These are phyloP conservation scores for Tinamus guttatus DNA, from an alignment of 2,113 vertebrate genomes.

Conservation along the genomic window DNA sequence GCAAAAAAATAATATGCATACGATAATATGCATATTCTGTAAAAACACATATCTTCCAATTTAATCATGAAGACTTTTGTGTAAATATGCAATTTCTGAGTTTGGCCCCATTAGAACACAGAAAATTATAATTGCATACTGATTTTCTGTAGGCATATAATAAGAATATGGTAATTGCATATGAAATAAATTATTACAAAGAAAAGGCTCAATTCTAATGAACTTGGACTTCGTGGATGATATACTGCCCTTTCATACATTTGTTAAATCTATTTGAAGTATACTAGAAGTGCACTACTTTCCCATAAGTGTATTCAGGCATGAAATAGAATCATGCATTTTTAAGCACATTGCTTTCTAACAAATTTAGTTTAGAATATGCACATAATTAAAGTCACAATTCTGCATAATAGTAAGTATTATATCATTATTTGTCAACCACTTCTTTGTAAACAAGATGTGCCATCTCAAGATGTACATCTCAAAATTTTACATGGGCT, in stretches of 20 bases:
- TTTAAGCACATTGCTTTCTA: slow-evolving; percentile 59
- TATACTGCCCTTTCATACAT: not conserved
- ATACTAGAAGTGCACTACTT: slow-evolving; percentile 23
- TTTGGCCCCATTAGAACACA: not conserved
- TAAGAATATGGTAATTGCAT: accelerated
- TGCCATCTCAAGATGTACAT: not conserved
- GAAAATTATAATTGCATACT: not conserved
- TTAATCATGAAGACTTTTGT: not conserved
- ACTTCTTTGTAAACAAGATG: slow-evolving; percentile 25
- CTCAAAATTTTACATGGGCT: not conserved
- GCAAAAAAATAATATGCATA: not conserved
- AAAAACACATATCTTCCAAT: not conserved
- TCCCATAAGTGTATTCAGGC: slow-evolving; percentile 20
- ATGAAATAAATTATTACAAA: not conserved
- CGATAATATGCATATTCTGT: not conserved
- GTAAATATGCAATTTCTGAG: not conserved
- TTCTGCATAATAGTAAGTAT: slow-evolving; percentile 1
- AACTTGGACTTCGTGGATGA: not conserved
- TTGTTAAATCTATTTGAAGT: slow-evolving; percentile 41
- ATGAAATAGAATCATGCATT: slow-evolving; percentile 54
- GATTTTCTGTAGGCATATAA: not conserved
- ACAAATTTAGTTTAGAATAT: slow-evolving; percentile 46
- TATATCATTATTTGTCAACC: slow-evolving; percentile 6
- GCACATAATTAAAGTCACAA: slow-evolving; percentile 15
- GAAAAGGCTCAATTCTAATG: not conserved